phyloP scores from a whole-genome alignment of 2,888 invertebrate genomes.

The Barypeithes pellucidus region DNA sequence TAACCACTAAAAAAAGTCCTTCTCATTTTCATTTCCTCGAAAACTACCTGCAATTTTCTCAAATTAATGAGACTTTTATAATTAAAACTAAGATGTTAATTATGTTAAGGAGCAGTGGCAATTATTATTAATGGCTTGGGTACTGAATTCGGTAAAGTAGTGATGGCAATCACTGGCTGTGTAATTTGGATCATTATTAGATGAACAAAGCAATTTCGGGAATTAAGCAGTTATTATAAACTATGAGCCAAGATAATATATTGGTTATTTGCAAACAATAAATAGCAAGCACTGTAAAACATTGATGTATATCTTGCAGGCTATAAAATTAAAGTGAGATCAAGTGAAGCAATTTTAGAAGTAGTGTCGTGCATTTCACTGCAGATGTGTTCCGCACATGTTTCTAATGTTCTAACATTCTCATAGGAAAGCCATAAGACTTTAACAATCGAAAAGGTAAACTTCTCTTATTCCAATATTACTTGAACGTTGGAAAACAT shows the following conservation, averaged over 20 bases:
- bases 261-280: no score
- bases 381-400: slow-evolving; percentile 49
- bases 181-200: background rate
- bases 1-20: background rate
- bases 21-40: slow-evolving; percentile 13
- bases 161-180: slow-evolving; percentile 23
- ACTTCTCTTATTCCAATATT: slow-evolving; percentile 44
- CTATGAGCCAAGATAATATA: no score
- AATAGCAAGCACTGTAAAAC: slow-evolving; percentile 22
- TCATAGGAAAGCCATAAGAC: slow-evolving; percentile 48
- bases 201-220: no score
- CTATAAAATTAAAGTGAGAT: slow-evolving; percentile 46
- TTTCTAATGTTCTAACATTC: slow-evolving; percentile 51
- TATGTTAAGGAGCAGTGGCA: slow-evolving; percentile 18
- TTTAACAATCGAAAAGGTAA: slow-evolving; percentile 47
- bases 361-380: slow-evolving; percentile 41
- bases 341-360: slow-evolving; percentile 38
- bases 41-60: slow-evolving; percentile 30
- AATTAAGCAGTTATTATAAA: no score
- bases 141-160: slow-evolving; percentile 31
- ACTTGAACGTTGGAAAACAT: slow-evolving; percentile 36
- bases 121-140: slow-evolving; percentile 37
- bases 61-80: slow-evolving; percentile 45
- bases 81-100: slow-evolving; percentile 44
- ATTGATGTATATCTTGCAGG: slow-evolving; percentile 30